Evolutionary conservation across 2,113 vertebrate species (phyloP).

Genomic region (Melanocharis versteri): DNA sequence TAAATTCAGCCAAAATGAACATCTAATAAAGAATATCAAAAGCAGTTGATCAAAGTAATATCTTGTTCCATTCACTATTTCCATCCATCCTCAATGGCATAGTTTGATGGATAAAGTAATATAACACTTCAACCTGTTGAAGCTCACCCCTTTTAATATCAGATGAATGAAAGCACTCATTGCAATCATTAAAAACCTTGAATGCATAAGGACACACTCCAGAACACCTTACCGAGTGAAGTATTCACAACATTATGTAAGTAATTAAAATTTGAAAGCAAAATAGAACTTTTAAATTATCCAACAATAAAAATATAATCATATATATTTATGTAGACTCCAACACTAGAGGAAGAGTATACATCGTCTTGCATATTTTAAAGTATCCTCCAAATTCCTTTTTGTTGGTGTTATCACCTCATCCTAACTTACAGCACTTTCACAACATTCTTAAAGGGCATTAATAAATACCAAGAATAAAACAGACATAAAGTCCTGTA

Average conservation of each 20-base stretch:
- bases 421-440: not conserved
- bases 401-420: not conserved
- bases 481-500: not conserved
- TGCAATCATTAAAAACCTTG: not conserved
- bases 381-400: conserved; percentile 18
- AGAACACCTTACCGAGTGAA: not conserved
- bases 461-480: not conserved
- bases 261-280: conserved; percentile 13
- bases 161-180: conserved; percentile 8
- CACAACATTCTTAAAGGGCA: not conserved
- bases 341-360: not conserved
- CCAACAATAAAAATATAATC: conserved; percentile 43
- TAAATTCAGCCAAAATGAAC: conserved; percentile 47
- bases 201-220: not conserved
- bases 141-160: not conserved
- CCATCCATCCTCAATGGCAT: not conserved
- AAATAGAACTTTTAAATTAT: conserved; percentile 35
- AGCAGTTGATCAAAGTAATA: conserved; percentile 13
- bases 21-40: conserved; percentile 38
- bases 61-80: not conserved
- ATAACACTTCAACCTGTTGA: not conserved
- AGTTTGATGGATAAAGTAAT: not conserved
- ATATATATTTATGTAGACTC: conserved; percentile 42
- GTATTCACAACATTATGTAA: conserved; percentile 5
- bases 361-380: conserved; percentile 50